Percentiles rank a stretch among this genome's conserved stretches.
phyloP scores from a whole-genome alignment of 2,888 invertebrate species.

The Drosophila koepferae region DNA sequence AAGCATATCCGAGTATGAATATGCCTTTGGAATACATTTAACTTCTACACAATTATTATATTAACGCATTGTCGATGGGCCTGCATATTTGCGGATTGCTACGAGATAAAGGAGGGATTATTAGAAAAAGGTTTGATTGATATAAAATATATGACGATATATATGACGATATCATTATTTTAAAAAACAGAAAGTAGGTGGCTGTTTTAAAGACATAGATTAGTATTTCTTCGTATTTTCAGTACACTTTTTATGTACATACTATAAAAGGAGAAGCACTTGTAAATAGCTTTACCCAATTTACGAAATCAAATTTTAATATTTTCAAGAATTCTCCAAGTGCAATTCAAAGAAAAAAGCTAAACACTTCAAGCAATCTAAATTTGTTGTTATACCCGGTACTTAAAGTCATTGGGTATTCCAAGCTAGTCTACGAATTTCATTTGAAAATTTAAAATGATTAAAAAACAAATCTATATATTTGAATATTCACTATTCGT shows the following conservation, averaged over 20 bases:
- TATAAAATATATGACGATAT: neutral
- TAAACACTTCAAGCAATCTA: neutral
- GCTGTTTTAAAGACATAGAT: too few relatives aligned
- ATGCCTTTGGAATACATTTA: constrained; percentile 14
- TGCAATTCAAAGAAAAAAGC: constrained; percentile 3
- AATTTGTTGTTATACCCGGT: neutral
- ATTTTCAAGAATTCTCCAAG: constrained; percentile 6
- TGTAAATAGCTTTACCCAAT: neutral
- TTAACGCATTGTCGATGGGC: constrained; percentile 31
- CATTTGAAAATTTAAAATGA: neutral
- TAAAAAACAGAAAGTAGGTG: too few relatives aligned
- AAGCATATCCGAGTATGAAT: neutral
- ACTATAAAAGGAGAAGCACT: neutral
- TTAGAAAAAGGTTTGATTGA: neutral
- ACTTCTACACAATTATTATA: constrained; percentile 43
- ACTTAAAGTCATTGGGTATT: neutral
- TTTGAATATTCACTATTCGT: neutral
- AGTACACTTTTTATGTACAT: neutral
- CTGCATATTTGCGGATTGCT: neutral
- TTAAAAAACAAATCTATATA: neutral
- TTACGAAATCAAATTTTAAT: constrained; percentile 5
- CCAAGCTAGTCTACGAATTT: neutral
- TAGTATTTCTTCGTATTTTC: neutral
- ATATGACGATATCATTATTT: too few relatives aligned
- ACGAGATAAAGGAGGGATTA: neutral